Evolutionary conservation across 2,113 vertebrate genomes (phyloP), one percentile per base, ranked within the genome.

Genomic region (Turnix velox): DNA sequence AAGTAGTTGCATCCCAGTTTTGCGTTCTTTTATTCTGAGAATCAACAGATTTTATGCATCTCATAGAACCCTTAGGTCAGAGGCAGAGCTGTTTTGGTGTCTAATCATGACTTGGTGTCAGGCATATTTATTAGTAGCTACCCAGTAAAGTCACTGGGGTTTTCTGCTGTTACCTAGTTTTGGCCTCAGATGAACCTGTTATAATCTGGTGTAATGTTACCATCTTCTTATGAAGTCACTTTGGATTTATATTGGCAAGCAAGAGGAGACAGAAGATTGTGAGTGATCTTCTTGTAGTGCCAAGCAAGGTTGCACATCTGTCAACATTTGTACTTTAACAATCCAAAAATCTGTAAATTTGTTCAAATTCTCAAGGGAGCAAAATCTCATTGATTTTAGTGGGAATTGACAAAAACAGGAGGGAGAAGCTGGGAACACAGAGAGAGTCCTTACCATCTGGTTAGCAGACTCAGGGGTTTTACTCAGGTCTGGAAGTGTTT

Each of bases 401-500:
- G 39, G 24, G 31, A 84, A 57, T 10, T 58, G 69, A 51, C n/a
- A 92, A 91, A 84, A 46, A 5, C 22, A 30, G 14, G 45, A 65
- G 31, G 39, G 69, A 83, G 40, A 68, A 84, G 7, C 45, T 84
- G 55, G 33, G 27, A 90, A n/a, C 19, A 23, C 8, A 46, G 24
- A 31, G 24, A 31, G 40, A 28, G 30, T 57, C 54, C 33, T 79
- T 85, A 39, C 62, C 87, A 92, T 92, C 81, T 93, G 94, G 46
- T 93, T 76, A 85, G 67, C 92, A 94, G 87, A 82, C 18, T 49
- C 49, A 58, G 49, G 9, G 58, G 58, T 84, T 93, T 92, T 89
- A 76, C 75, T 66, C 63, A 63, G 75, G 58, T 79, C 91, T 91
- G 81, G 69, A 82, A 82, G 67, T 93, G 74, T 92, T 92, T 91